Conservation (phyloP, 2,113 vertebrate genomes). For the Hyperoodon ampullatus region DNA sequence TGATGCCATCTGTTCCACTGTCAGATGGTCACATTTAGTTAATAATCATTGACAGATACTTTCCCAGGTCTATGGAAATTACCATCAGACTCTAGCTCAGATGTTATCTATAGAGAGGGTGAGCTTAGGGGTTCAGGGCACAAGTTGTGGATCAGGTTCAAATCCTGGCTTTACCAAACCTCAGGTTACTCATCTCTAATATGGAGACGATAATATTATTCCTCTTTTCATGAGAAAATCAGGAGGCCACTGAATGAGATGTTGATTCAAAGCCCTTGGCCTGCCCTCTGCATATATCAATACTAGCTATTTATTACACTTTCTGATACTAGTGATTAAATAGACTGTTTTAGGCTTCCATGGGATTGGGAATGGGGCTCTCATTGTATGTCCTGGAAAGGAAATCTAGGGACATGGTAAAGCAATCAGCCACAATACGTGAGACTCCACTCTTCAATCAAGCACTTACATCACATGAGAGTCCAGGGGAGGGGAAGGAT, state of each 20-base stretch:
- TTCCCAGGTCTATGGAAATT: background rate
- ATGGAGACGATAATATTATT: background rate
- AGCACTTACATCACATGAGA: background rate
- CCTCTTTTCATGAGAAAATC: background rate
- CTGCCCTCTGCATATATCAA: background rate
- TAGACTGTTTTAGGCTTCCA: background rate
- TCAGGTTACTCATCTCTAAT: background rate
- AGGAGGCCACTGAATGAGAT: background rate
- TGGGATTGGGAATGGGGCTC: background rate
- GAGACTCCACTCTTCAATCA: background rate
- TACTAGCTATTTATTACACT: background rate
- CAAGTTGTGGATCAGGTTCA: background rate
- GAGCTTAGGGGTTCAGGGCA: background rate
- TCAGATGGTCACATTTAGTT: conserved; percentile 21
- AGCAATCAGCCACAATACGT: background rate
- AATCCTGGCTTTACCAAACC: background rate
- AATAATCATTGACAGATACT: conserved; percentile 2
- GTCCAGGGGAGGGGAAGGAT: background rate
- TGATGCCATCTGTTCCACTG: background rate
- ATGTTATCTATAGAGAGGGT: background rate
- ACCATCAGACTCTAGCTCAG: background rate
- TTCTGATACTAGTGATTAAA: background rate
- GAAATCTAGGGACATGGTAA: background rate
- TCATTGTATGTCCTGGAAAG: background rate
- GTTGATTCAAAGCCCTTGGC: background rate